Conservation (phyloP, 2,113 vertebrate species). For the Aldabrachelys gigantea region DNA sequence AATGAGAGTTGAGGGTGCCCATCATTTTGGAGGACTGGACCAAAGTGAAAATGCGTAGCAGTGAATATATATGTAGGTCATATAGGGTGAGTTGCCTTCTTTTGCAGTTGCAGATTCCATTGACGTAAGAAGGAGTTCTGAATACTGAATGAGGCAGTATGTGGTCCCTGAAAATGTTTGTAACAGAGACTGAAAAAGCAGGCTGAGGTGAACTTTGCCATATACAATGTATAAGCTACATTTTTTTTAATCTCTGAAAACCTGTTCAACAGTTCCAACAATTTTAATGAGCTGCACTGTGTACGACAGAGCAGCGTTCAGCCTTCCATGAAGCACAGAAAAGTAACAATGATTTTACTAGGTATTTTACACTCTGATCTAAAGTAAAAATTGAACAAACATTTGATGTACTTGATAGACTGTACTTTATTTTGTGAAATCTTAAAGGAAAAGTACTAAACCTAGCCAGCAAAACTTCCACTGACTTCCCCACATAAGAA, state of each 20-base stretch:
- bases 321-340: not conserved
- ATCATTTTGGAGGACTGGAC: not conserved
- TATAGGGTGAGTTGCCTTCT: not conserved
- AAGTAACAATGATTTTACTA: not conserved
- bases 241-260: not conserved
- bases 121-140: not conserved
- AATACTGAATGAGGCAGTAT: not conserved
- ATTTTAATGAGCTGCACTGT: not conserved
- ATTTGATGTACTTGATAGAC: not conserved
- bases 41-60: not conserved
- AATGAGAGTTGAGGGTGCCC: not conserved
- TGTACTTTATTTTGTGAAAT: not conserved
- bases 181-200: not conserved
- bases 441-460: not conserved
- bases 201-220: not conserved
- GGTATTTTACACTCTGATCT: not conserved
- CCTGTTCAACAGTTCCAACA: not conserved
- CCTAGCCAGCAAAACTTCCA: not conserved
- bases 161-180: not conserved
- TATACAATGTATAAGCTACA: not conserved
- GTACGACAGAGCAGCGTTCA: not conserved
- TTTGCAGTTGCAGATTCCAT: not conserved
- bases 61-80: fast-evolving
- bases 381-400: not conserved
- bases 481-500: not conserved